Evolutionary conservation across 2,797 vertebrate genomes (phyloP).

Genomic region (Pogoniulus pusillus): DNA sequence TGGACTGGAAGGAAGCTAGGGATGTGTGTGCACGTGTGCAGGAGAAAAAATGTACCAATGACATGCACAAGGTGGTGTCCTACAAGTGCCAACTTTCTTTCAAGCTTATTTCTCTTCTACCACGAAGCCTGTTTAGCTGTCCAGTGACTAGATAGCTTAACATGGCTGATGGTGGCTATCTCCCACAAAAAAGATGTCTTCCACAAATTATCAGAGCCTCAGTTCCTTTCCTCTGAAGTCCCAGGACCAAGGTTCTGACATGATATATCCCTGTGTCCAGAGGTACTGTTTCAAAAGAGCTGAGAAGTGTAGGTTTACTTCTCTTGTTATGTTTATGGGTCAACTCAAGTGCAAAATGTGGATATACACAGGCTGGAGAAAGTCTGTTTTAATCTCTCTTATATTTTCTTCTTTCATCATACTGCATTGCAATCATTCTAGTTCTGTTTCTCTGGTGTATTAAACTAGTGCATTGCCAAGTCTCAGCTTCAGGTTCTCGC

Average conservation of each 20-base stretch:
- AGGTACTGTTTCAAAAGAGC: neutral
- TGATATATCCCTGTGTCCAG: neutral
- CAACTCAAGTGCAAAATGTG: neutral
- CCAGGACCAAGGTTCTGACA: neutral
- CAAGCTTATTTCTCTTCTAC: neutral
- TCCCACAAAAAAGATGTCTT: neutral
- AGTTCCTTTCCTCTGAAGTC: neutral
- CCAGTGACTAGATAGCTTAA: neutral
- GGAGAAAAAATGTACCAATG: neutral
- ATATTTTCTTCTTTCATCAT: conserved; percentile 74
- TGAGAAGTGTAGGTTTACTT: neutral
- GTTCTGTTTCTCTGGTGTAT: conserved; percentile 69
- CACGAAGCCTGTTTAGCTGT: neutral
- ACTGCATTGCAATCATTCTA: conserved; percentile 64
- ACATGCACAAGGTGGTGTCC: neutral
- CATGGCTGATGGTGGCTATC: rapidly evolving
- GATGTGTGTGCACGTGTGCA: neutral
- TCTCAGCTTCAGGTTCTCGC: conserved; percentile 73
- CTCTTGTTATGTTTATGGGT: conserved; percentile 22
- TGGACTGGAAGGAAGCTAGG: neutral
- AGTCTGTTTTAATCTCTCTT: conserved; percentile 62
- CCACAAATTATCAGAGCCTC: neutral
- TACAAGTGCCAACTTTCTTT: neutral
- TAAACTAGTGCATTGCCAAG: conserved; percentile 65
- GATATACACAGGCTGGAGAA: conserved; percentile 37